phyloP scores from a whole-genome alignment of 2,113 vertebrate species.

The Theristicus caerulescens region DNA sequence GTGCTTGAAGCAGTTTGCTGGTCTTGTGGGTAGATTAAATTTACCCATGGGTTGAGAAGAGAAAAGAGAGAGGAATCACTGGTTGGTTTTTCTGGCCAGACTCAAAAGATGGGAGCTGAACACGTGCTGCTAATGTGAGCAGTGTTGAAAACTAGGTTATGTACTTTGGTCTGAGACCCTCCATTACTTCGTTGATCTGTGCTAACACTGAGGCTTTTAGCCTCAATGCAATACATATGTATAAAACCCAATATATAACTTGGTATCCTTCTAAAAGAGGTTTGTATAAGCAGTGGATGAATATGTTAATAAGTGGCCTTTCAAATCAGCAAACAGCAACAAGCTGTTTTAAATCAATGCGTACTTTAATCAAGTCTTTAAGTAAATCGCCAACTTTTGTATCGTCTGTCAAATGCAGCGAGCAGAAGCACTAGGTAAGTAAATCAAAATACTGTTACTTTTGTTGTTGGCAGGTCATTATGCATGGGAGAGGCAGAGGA shows the following conservation, averaged over 20 bases:
- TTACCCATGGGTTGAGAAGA: neutral
- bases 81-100: neutral
- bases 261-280: neutral
- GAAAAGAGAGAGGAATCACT: neutral
- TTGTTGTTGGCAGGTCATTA: conserved; percentile 82
- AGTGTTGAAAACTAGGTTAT: neutral
- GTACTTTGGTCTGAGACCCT: neutral
- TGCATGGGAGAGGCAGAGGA: conserved; percentile 86
- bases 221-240: neutral
- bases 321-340: neutral
- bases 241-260: neutral
- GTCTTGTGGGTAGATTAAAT: neutral
- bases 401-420: neutral
- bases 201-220: neutral
- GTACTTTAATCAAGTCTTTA: neutral
- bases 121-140: neutral
- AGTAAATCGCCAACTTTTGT: neutral
- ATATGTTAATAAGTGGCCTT: neutral
- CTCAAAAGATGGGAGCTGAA: neutral
- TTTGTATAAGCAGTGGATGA: neutral
- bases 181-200: neutral
- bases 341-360: neutral
- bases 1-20: neutral
- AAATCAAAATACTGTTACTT: conserved; percentile 50
- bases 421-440: conserved; percentile 50